phyloP scores from a whole-genome alignment of 2,113 vertebrate species.

The Hippocampus zosterae region DNA sequence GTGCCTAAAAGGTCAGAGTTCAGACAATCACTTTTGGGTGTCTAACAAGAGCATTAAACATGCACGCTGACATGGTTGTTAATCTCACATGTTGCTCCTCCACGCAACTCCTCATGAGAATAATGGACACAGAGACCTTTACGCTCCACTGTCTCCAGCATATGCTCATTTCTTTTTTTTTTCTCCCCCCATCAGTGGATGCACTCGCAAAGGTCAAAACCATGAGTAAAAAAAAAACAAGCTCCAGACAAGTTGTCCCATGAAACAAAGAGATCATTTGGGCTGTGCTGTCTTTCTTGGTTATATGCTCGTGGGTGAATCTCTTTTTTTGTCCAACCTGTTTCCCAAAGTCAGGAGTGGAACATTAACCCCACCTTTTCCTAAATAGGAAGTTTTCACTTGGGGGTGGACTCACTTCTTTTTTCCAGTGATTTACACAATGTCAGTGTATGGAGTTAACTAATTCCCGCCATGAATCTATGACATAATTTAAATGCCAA shows the following conservation, averaged over 20 bases:
- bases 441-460: no score
- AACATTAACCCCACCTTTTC: no score
- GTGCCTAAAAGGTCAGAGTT: not conserved
- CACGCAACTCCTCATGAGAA: conserved; percentile 3
- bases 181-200: not conserved
- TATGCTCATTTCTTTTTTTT: conserved; percentile 6
- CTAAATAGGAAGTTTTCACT: no score
- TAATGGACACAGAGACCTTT: conserved; percentile 4
- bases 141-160: not conserved
- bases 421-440: no score
- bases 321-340: no score
- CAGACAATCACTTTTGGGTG: not conserved
- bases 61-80: conserved; percentile 1
- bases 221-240: conserved; percentile 1
- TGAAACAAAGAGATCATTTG: not conserved
- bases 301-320: no score
- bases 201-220: conserved; percentile 3
- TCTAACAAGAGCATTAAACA: conserved; percentile 3
- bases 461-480: no score
- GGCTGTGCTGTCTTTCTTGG: no score
- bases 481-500: no score
- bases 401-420: no score
- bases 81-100: conserved; percentile 1
- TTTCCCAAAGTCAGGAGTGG: not conserved
- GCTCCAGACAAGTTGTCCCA: not conserved